Base-by-base conservation (phyloP, 2,888 invertebrate genomes). In the Chalcosyrphus nemorum region DNA sequence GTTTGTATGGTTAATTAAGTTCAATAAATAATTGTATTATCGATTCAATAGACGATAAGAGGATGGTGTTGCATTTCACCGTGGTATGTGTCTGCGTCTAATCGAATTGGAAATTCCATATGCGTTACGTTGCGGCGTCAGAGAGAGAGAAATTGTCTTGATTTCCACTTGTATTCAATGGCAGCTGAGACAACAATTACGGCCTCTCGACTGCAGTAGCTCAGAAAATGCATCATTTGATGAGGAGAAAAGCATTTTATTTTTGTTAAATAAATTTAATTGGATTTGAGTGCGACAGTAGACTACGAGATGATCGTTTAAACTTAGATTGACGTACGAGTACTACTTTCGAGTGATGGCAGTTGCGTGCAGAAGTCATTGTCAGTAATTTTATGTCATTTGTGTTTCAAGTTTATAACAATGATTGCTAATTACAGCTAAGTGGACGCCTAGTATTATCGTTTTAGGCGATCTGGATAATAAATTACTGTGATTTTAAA, bases 351-450 rank as follows among this genome's bases (percentile, higher is more conserved):
- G 27, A 24, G n/a, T 17, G 29, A 29, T 29, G 9, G 17, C 15
- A 15, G 41, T 75, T 75, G 75, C 75, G 75, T 75, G 65, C 57
- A 24, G 9, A 57, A 24, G 63, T 21, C 43, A n/a, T n/a, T n/a
- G 27, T 11, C 32, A 19, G 17, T 11, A 15, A 27, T 21, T 11
- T 29, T 38, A 24, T 71, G 38, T 15, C 54, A 35, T 24, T 47
- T 24, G 19, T 32, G 24, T 27, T 27, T 19, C 21, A 43, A 61
- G 27, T 61, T 54, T 54, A 32, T 41, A 41, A 61, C 52, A 61
- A 43, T 72, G 32, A 32, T 19, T 50, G 35, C 13, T 27, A 54
- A 32, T 21, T 32, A 43, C 32, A 54, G 54, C 63, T 63, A 50
- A 15, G 9, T 56, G 43, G 19, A 21, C 27, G 27, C 47, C 50